These are phyloP conservation scores for Sporophila hypoxantha DNA, from an alignment of 2,113 vertebrate species.

Conservation along the genomic window DNA sequence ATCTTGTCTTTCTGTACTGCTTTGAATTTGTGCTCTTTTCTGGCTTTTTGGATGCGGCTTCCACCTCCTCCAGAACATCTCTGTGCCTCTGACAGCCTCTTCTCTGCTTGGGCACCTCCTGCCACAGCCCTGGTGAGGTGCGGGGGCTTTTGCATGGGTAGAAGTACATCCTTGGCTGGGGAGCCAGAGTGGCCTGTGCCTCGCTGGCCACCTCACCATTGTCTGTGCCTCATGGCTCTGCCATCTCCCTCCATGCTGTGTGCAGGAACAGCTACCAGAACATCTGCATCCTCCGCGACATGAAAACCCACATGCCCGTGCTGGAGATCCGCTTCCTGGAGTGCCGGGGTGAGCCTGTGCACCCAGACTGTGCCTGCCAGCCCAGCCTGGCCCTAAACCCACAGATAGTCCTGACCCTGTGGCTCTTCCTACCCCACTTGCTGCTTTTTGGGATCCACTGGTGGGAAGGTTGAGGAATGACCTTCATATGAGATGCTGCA, in stretches of 20 bases:
- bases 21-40: slow-evolving; percentile 17
- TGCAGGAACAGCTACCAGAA: slow-evolving; percentile 83
- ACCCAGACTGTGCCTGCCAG: background rate
- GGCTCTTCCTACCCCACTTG: background rate
- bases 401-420: accelerated
- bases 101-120: background rate
- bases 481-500: background rate
- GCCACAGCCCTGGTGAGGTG: background rate
- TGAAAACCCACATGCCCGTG: slow-evolving; percentile 83
- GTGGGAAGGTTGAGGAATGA: background rate
- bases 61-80: background rate
- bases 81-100: slow-evolving; percentile 7
- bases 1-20: background rate
- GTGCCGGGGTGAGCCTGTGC: slow-evolving; percentile 77
- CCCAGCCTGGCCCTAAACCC: background rate
- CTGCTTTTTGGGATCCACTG: background rate
- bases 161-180: background rate
- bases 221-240: background rate
- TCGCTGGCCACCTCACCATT: accelerated
- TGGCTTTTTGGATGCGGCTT: background rate
- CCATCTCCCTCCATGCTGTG: background rate
- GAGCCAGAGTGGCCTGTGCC: background rate
- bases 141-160: background rate
- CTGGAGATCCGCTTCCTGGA: slow-evolving; percentile 92
- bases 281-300: slow-evolving; percentile 88